A percentile compares a stretch with the other conserved stretches of the same genome.
These are phyloP conservation scores for Mnemiopsis leidyi DNA, from an alignment of 37 sponge, comb jelly and placozoan species.

Conservation along the genomic window DNA sequence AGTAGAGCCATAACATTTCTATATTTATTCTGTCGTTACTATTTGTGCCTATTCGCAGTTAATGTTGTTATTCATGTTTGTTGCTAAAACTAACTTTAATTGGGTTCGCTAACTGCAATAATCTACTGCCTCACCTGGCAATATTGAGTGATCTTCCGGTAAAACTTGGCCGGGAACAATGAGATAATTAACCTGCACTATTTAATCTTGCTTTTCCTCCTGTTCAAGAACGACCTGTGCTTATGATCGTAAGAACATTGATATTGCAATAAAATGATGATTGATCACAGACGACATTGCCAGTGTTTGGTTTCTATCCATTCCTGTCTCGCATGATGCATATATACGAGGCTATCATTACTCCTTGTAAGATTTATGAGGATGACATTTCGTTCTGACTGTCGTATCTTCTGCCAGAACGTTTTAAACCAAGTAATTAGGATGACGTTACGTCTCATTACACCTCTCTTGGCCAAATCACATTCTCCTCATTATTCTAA, in stretches of 20 bases:
- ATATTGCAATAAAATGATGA: neutral
- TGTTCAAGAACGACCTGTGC: neutral
- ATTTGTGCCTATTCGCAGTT: no score
- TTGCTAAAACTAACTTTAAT: no score
- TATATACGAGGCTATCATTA: neutral
- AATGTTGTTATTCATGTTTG: no score
- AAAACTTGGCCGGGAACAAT: neutral
- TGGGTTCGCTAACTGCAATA: no score
- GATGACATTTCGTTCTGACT: no score
- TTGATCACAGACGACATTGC: neutral
- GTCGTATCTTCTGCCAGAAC: neutral
- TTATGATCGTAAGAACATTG: neutral
- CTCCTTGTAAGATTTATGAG: no score
- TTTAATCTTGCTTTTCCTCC: neutral
- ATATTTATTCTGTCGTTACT: no score
- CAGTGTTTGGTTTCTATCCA: neutral
- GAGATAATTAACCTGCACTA: neutral
- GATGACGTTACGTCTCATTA: neutral
- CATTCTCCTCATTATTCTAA: neutral
- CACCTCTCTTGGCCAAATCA: neutral
- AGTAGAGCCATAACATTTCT: no score
- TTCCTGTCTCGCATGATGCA: neutral
- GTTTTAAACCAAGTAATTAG: neutral
- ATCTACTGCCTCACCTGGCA: neutral
- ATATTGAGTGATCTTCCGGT: neutral